phyloP scores from a whole-genome alignment of 2,113 vertebrate species.

The Myiopsitta monachus region DNA sequence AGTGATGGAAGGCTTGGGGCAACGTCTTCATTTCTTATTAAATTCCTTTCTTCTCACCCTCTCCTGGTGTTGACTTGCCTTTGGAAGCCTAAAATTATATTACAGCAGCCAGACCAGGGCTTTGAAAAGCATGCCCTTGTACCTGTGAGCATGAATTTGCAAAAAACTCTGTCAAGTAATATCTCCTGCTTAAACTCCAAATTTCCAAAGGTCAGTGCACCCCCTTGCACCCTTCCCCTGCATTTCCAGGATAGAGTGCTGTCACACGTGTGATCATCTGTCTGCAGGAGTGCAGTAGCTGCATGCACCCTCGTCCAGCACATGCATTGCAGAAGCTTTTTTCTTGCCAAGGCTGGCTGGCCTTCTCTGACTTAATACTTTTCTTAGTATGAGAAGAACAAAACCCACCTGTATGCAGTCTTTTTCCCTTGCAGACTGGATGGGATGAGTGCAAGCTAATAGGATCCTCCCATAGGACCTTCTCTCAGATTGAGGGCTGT shows the following conservation, averaged over 20 bases:
- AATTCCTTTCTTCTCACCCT: not conserved
- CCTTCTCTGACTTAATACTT: not conserved
- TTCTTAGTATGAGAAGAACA: not conserved
- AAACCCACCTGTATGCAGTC: not conserved
- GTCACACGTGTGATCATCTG: accelerated
- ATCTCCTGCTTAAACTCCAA: not conserved
- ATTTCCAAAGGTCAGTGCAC: not conserved
- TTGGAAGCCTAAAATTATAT: not conserved
- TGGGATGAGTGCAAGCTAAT: not conserved
- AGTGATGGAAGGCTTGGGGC: not conserved
- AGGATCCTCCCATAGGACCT: not conserved
- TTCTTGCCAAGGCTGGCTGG: not conserved
- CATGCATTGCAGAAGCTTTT: not conserved
- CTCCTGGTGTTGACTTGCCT: not conserved
- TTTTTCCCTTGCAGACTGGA: not conserved
- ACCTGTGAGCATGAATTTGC: not conserved
- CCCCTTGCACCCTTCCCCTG: not conserved
- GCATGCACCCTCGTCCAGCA: not conserved
- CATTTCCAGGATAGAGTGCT: not conserved
- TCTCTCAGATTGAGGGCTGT: not conserved
- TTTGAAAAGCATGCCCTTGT: not conserved
- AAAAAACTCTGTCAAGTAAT: not conserved
- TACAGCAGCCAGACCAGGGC: not conserved
- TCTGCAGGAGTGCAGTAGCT: not conserved
- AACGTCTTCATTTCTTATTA: not conserved